Percentiles rank a stretch among this genome's conserved stretches.
Evolutionary conservation across 2,888 invertebrate genomes (phyloP).

Genomic region (Trachelus tabidus): DNA sequence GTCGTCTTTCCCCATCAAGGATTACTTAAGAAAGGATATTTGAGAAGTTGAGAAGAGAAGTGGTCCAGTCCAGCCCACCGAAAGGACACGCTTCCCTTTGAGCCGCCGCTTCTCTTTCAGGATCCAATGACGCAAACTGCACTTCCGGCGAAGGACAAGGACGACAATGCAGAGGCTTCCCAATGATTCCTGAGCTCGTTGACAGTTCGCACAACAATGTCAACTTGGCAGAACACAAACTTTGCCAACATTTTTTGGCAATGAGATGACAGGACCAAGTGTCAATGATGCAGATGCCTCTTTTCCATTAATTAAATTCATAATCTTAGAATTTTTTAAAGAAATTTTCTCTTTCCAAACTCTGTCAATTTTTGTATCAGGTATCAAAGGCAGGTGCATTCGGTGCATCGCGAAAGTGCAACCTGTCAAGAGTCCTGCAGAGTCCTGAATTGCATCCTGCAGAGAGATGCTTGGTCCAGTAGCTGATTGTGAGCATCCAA

Average conservation of each 20-base stretch:
- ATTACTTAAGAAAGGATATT: background rate
- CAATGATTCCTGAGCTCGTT: background rate
- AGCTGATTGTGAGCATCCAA: background rate
- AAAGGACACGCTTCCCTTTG: background rate
- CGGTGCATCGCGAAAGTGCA: background rate
- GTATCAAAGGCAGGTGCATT: background rate
- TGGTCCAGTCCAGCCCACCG: background rate
- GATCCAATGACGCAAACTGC: background rate
- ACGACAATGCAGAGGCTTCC: background rate
- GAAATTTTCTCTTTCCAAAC: no score
- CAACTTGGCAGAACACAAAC: background rate
- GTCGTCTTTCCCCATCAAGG: background rate
- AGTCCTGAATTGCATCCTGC: background rate
- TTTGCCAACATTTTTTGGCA: no score
- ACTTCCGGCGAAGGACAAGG: background rate
- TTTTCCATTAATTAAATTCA: background rate
- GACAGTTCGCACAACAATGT: background rate
- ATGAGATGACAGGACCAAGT: background rate
- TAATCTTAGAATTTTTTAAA: no score
- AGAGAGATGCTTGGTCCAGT: background rate
- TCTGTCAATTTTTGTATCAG: no score
- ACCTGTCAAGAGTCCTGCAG: background rate
- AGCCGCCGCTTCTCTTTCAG: background rate
- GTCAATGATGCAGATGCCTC: background rate
- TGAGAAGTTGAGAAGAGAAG: background rate